These are phyloP conservation scores for Oryzias dopingdopingensis DNA, from an alignment of 2,797 vertebrate genomes.

Conservation along the genomic window DNA sequence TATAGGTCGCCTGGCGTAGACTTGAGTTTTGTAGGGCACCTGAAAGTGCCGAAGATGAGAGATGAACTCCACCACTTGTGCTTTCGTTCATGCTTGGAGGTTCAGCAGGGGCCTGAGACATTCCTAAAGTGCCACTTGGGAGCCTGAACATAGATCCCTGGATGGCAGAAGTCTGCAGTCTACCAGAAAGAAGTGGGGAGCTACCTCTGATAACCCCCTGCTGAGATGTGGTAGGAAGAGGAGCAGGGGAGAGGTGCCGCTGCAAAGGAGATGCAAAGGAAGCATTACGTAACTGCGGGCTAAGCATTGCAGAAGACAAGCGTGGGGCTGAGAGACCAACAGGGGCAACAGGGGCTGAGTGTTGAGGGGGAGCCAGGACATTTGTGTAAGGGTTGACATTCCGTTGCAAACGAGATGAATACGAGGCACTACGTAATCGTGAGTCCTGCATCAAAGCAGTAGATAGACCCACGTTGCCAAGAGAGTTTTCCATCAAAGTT, in stretches of 20 bases:
- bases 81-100: conserved; percentile 18
- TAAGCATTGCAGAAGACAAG: conserved; percentile 66
- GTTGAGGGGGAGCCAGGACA: conserved; percentile 50
- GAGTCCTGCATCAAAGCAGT: conserved; percentile 60
- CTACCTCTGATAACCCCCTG: conserved; percentile 33
- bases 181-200: conserved; percentile 55
- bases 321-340: conserved; percentile 51
- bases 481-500: conserved; percentile 27
- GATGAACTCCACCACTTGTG: conserved; percentile 14
- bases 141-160: conserved; percentile 64
- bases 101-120: conserved; percentile 37
- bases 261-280: conserved; percentile 69
- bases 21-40: conserved; percentile 70
- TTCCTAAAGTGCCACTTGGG: conserved; percentile 55
- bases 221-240: conserved; percentile 37
- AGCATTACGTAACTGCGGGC: conserved; percentile 69
- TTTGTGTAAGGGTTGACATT: conserved; percentile 67
- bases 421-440: conserved; percentile 46
- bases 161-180: conserved; percentile 56
- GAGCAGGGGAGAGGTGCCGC: conserved; percentile 48
- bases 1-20: conserved; percentile 66
- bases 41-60: conserved; percentile 61
- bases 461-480: conserved; percentile 43
- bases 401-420: conserved; percentile 62
- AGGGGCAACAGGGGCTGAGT: conserved; percentile 8